Evolutionary conservation across 2,888 invertebrate genomes (phyloP), one percentile per base, ranked within the genome.

Genomic region (Mimumesa dahlbomi): DNA sequence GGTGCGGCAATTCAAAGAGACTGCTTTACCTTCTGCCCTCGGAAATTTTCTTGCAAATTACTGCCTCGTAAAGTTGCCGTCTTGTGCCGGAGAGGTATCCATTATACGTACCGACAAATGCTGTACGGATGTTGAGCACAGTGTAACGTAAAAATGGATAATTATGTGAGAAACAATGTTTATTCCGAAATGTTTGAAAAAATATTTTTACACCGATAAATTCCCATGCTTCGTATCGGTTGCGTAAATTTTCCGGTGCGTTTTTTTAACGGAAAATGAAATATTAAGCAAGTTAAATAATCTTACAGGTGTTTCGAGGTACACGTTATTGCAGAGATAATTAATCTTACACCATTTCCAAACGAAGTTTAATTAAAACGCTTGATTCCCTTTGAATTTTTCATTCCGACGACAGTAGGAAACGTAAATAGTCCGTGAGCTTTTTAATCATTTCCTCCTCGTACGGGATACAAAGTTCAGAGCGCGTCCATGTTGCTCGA

Each of bases 401-500:
- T 62, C 75, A 75, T 76, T 49, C 31, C 40, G 42, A 5, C 69
- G 68, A 62, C 43, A 54, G 73, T 65, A 68, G 77, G 75, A 77
- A 79, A 79, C 71, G 73, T 75, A 77, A 80, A 81, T 73, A 80
- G 78, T 67, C 69, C 72, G 62, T 65, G 68, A 73, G 73, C 68
- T 75, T 78, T 80, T 78, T 81, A 81, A 82, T 74, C 75, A 77
- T 79, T 79, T 75, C 66, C 80, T 77, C 71, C 58, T 58, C 62
- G 67, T 13, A 40, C 50, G 50, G 75, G 70, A 70, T 68, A 72
- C 78, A 65, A 82, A 80, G 82, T 77, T 78, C 56, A 73, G 42
- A 69, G 54, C 29, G 43, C 52, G 53, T 58, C 71, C 81, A 77
- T 85, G 84, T 84, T 84, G 85, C 84, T 73, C 81, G 79, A 77